Evolutionary conservation across 2,797 vertebrate species (phyloP).

Genomic region (Gymnoscopelus braueri): DNA sequence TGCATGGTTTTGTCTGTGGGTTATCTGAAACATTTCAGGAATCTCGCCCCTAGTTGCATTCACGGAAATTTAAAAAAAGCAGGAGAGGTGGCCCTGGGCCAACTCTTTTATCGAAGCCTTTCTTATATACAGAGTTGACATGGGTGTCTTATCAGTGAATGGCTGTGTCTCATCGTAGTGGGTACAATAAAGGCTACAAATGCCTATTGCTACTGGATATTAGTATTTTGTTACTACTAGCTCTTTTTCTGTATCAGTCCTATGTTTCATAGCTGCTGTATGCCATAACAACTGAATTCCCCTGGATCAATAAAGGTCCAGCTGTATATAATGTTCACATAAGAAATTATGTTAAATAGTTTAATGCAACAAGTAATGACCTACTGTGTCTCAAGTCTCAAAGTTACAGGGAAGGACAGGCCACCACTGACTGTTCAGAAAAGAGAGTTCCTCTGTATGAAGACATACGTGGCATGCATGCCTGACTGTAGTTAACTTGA

Average conservation of each 20-base stretch:
- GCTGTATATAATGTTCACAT: too few species aligned
- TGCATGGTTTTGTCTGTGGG: conserved; percentile 81
- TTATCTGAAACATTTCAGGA: conserved; percentile 81
- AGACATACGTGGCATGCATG: not conserved
- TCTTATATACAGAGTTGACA: not conserved
- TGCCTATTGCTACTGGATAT: too few species aligned
- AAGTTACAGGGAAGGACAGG: not conserved
- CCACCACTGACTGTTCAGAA: conserved; percentile 1
- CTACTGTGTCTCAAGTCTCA: not conserved
- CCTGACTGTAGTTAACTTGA: conserved; percentile 2
- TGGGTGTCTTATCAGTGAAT: conserved; percentile 13
- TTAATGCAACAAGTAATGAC: not conserved
- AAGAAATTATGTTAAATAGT: too few species aligned
- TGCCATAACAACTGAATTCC: too few species aligned
- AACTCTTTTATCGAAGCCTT: not conserved
- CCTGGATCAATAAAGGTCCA: too few species aligned
- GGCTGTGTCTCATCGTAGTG: too few species aligned
- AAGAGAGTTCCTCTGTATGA: not conserved
- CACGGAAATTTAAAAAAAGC: conserved; percentile 44
- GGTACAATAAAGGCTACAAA: too few species aligned
- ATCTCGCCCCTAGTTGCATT: conserved; percentile 65
- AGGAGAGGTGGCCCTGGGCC: conserved; percentile 9
- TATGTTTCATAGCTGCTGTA: too few species aligned
- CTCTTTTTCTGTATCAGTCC: too few species aligned
- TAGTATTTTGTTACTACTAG: too few species aligned